Percentiles rank a stretch among this genome's conserved stretches.
Evolutionary conservation across 1,140 invertebrate genomes (phyloP).

Genomic region (Trialeurodes vaporariorum): DNA sequence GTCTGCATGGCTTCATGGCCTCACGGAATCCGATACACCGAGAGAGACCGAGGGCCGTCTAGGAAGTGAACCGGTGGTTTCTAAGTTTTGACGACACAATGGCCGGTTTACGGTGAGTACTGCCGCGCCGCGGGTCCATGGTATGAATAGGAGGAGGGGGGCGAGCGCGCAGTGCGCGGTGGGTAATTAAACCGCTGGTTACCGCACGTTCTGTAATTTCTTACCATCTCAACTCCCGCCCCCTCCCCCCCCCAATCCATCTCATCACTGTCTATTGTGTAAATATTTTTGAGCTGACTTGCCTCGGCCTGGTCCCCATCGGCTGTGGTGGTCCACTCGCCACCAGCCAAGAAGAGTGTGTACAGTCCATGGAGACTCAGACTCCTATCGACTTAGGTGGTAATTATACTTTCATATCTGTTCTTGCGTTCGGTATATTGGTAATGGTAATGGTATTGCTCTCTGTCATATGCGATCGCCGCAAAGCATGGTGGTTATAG

Average conservation of each 20-base stretch:
- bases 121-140: background rate
- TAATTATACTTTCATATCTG: conserved; percentile 1
- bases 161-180: background rate
- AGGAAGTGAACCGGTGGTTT: background rate
- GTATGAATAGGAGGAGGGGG: background rate
- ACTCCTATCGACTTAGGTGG: background rate
- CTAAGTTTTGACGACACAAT: background rate
- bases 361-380: too few species aligned
- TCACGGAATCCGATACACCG: too few species aligned
- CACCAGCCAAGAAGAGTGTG: background rate
- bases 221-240: too few species aligned
- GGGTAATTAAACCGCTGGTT: background rate
- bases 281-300: too few species aligned
- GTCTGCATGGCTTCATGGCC: too few species aligned
- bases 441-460: too few species aligned
- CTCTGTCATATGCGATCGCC: too few species aligned
- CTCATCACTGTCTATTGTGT: too few species aligned
- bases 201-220: background rate
- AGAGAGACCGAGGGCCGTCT: too few species aligned
- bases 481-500: background rate
- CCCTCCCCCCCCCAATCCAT: too few species aligned
- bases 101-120: background rate
- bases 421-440: too few species aligned
- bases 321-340: background rate
- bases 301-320: too few species aligned